Evolutionary conservation across 2,113 vertebrate genomes (phyloP), one percentile per base, ranked within the genome.

Genomic region (Seriola aureovittata): DNA sequence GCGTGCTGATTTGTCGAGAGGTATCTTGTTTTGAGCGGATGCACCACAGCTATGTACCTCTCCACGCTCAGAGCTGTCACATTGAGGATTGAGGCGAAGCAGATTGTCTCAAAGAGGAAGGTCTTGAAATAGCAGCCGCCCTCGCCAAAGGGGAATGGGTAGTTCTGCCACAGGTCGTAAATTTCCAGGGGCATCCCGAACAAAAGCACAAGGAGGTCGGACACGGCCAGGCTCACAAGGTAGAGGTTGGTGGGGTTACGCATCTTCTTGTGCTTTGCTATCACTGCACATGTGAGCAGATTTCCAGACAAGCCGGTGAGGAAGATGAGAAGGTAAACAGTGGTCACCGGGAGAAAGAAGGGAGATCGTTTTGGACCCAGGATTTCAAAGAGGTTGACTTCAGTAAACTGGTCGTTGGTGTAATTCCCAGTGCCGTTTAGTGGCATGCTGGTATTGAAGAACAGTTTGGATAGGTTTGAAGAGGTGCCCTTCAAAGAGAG

Each of bases 131-230:
- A 95, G 90, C 96, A 96, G 52, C 95, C 93, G 1, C 93, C 88
- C 60, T 94, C 95, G 1, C 93, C 94, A 1, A 96, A 96, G 14
- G 94, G 93, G 80, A 96, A 96, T 0, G 96, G 96, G 79, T 96
- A 96, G 89, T 96, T 96, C 83, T 95, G 93, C 95, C 96, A 96
- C 62, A 96, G 87, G 70, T 96, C 96, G 8, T 95, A 96, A 64
- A 95, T 90, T 91, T 96, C 96, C 78, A 96, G 59, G 1, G 96
- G 96, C 95, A 96, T 96, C 55, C 95, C 96, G 9, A 96, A 94
- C 50, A 94, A 52, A 2, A 96, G 93, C 63, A 96, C 91, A 0
- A 96, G 92, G 5, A 96, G 93, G 88, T 96, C 96, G 0, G 95
- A 96, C 44, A 90, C 25, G 0, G 96, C 95, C 71, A 96, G 84